phyloP scores from a whole-genome alignment of 2,888 invertebrate genomes.

The Ischnura elegans region DNA sequence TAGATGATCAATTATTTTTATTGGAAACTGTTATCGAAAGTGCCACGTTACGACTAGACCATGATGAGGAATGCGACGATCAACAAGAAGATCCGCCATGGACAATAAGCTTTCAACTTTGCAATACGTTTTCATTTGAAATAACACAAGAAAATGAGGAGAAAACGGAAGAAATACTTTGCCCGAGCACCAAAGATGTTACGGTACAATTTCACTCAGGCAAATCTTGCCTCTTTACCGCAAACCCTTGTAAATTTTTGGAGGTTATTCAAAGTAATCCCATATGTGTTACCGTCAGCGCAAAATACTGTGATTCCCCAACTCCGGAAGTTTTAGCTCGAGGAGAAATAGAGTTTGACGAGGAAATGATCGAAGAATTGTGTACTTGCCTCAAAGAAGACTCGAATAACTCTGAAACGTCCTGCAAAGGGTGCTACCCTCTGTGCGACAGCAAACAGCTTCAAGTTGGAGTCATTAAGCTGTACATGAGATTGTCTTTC shows the following conservation, averaged over 20 bases:
- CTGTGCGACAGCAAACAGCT: background rate
- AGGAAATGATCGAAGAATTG: background rate
- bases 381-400: background rate
- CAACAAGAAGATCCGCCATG: background rate
- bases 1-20: slow-evolving; percentile 11
- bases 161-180: slow-evolving; percentile 16
- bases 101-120: slow-evolving; percentile 11
- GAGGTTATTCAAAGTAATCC: background rate
- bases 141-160: slow-evolving; percentile 42
- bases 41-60: background rate
- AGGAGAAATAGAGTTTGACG: slow-evolving; percentile 27
- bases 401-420: background rate
- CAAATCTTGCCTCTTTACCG: slow-evolving; percentile 27
- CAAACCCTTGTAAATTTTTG: background rate
- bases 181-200: background rate
- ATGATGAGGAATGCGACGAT: background rate
- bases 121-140: slow-evolving; percentile 31
- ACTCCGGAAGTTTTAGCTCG: background rate
- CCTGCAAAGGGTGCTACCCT: slow-evolving; percentile 14
- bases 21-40: slow-evolving; percentile 35
- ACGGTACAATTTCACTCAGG: slow-evolving; percentile 32
- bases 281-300: background rate
- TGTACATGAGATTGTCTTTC: slow-evolving; percentile 24
- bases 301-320: background rate
- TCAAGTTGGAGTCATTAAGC: slow-evolving; percentile 6